Percentiles rank a stretch among this genome's conserved stretches.
Conservation (phyloP, 2,888 invertebrate species). For the Emmelina monodactyla region DNA sequence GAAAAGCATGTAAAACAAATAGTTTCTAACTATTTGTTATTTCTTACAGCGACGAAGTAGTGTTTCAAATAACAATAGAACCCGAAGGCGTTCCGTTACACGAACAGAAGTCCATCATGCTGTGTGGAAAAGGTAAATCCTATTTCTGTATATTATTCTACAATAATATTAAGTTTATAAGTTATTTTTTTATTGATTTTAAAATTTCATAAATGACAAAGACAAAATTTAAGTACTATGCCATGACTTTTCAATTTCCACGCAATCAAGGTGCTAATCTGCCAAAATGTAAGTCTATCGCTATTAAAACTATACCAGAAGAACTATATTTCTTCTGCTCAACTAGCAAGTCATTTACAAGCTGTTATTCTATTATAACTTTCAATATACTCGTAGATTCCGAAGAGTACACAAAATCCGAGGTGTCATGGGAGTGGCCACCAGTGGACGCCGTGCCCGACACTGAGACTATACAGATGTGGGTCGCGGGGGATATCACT, state of each 20-base stretch:
- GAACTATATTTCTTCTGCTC: no score
- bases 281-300: no score
- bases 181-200: no score
- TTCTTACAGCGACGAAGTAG: conserved; percentile 65
- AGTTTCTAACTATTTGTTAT: background rate
- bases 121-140: conserved; percentile 71
- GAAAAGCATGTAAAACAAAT: background rate
- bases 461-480: conserved; percentile 70
- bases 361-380: no score
- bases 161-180: no score
- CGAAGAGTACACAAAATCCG: conserved; percentile 22
- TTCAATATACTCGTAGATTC: conserved; percentile 19
- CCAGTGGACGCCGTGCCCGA: conserved; percentile 56
- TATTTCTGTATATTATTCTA: no score
- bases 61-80: conserved; percentile 69
- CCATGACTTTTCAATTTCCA: no score
- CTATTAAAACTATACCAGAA: no score
- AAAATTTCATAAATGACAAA: no score
- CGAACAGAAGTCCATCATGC: conserved; percentile 69
- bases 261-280: no score
- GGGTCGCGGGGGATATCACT: conserved; percentile 69
- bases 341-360: no score
- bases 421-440: conserved; percentile 36
- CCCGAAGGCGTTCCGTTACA: conserved; percentile 76
- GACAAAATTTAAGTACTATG: no score